Percentiles rank a stretch among this genome's conserved stretches.
These are phyloP conservation scores for Crocuta crocuta DNA, from an alignment of 2,113 vertebrate genomes.

Conservation along the genomic window DNA sequence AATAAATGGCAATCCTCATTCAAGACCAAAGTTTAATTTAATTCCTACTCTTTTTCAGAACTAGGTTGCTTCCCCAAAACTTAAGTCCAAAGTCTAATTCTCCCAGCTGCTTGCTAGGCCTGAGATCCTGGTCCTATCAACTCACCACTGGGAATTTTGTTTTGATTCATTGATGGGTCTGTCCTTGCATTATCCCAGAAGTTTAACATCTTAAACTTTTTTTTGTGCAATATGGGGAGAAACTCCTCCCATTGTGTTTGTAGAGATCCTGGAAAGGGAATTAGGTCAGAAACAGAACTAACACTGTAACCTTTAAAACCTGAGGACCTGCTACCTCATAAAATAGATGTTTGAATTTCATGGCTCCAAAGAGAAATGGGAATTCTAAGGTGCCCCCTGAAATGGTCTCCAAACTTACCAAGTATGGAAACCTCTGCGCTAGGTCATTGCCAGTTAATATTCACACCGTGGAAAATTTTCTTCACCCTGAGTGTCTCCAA, in stretches of 20 bases:
- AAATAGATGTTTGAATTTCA: neutral
- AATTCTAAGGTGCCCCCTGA: neutral
- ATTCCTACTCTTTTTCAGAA: neutral
- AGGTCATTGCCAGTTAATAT: neutral
- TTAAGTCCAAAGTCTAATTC: neutral
- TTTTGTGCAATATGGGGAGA: neutral
- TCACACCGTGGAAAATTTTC: neutral
- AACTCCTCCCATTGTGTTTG: neutral
- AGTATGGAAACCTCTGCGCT: neutral
- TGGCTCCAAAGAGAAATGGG: constrained; percentile 17
- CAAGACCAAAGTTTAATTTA: neutral
- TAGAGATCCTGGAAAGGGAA: neutral
- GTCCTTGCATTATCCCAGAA: neutral
- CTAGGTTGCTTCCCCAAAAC: neutral
- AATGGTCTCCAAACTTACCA: constrained; percentile 4
- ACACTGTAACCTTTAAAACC: neutral
- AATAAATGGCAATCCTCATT: neutral
- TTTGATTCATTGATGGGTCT: neutral
- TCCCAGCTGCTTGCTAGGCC: neutral
- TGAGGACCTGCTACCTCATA: neutral
- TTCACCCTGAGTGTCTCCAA: neutral
- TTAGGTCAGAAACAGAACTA: neutral
- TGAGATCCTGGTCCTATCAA: neutral
- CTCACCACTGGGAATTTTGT: neutral
- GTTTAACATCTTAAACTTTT: neutral